A percentile compares a stretch with the other conserved stretches of the same genome.
phyloP scores from a whole-genome alignment of 2,797 vertebrate genomes.

The Dendrocincla fuliginosa region DNA sequence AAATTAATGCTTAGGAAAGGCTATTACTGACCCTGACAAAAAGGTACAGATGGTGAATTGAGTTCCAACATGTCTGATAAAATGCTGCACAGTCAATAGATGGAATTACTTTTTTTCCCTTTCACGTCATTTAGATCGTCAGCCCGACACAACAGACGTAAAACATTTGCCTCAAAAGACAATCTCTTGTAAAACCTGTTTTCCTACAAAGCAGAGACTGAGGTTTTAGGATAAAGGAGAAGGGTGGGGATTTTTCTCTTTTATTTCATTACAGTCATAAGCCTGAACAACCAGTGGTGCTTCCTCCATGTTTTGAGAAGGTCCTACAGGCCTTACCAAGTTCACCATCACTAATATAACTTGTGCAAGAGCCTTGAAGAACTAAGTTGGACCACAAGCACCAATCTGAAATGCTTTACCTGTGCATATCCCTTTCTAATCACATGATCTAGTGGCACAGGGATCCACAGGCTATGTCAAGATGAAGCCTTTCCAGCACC shows the following conservation, averaged over 20 bases:
- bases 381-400: neutral
- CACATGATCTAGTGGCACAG: neutral
- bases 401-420: neutral
- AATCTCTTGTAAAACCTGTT: neutral
- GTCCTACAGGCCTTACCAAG: neutral
- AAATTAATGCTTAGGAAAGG: neutral
- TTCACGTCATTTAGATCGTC: rapidly evolving
- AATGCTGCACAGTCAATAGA: neutral
- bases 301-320: neutral
- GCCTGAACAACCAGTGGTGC: neutral
- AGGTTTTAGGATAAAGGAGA: neutral
- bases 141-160: neutral
- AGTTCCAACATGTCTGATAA: neutral
- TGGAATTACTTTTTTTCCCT: constrained; percentile 23
- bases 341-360: neutral
- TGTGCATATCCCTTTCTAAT: neutral
- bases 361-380: neutral
- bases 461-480: rapidly evolving
- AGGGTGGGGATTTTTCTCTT: neutral
- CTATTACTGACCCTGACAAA: neutral
- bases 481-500: neutral
- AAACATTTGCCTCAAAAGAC: neutral
- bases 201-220: neutral
- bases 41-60: constrained; percentile 15
- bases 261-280: neutral